phyloP scores from a whole-genome alignment of 2,113 vertebrate species.

The Eclectus roratus region DNA sequence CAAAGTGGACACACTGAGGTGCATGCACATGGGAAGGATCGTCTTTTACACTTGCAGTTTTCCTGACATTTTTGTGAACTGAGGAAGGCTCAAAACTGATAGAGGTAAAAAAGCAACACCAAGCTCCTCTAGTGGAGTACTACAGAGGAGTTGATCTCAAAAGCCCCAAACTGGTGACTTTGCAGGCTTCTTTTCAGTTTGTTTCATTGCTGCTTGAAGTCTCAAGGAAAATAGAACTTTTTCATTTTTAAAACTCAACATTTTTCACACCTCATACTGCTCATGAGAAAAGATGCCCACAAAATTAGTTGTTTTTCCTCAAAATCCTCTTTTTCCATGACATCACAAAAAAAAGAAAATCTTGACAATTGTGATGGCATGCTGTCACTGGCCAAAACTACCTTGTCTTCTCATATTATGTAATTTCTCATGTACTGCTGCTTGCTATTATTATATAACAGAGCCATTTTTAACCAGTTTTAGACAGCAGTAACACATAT shows the following conservation, averaged over 20 bases:
- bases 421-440: background rate
- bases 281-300: background rate
- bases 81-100: background rate
- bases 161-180: background rate
- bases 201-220: background rate
- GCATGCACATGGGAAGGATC: background rate
- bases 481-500: background rate
- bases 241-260: background rate
- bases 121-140: background rate
- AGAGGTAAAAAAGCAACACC: background rate
- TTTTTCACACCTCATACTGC: background rate
- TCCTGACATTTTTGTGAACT: background rate
- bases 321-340: background rate
- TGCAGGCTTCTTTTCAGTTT: background rate
- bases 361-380: background rate
- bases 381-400: background rate
- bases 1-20: rapidly evolving
- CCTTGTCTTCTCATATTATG: background rate
- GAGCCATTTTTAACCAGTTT: background rate
- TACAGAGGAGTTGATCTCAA: background rate
- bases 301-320: background rate
- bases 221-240: background rate
- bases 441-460: background rate
- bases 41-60: background rate
- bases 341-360: background rate